Evolutionary conservation across 2,113 vertebrate species (phyloP).

Genomic region (Vombatus ursinus): DNA sequence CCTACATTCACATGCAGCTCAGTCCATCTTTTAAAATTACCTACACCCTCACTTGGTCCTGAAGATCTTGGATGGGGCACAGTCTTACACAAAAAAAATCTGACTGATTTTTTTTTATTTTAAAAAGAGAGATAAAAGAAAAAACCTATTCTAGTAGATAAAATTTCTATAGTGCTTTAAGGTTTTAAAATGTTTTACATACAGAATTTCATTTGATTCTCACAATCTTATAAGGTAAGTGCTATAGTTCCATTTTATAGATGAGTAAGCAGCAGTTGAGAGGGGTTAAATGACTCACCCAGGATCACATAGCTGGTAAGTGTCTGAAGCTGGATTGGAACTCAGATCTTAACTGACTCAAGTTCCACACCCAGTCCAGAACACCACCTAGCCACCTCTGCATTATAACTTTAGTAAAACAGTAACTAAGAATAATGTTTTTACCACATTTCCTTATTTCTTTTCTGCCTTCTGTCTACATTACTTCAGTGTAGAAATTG

Average conservation of each 20-base stretch:
- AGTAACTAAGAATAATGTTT: background rate
- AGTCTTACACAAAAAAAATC: background rate
- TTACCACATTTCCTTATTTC: background rate
- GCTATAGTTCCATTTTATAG: background rate
- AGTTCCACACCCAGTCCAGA: background rate
- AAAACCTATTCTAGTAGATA: background rate
- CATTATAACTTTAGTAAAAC: background rate
- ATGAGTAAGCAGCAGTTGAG: too few species aligned
- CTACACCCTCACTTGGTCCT: background rate
- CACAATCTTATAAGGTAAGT: background rate
- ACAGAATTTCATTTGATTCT: background rate
- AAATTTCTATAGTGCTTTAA: background rate
- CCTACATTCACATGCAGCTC: background rate
- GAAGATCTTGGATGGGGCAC: too few species aligned
- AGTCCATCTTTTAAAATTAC: background rate
- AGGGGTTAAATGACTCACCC: background rate
- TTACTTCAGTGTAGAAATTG: background rate
- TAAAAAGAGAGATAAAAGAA: background rate
- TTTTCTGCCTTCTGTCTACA: background rate
- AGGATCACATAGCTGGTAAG: background rate
- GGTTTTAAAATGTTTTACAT: background rate
- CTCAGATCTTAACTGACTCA: background rate
- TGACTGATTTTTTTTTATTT: background rate
- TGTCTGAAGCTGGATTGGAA: background rate
- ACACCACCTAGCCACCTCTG: background rate